Conservation (phyloP, 2,888 invertebrate species). For the Gari tellinella region DNA sequence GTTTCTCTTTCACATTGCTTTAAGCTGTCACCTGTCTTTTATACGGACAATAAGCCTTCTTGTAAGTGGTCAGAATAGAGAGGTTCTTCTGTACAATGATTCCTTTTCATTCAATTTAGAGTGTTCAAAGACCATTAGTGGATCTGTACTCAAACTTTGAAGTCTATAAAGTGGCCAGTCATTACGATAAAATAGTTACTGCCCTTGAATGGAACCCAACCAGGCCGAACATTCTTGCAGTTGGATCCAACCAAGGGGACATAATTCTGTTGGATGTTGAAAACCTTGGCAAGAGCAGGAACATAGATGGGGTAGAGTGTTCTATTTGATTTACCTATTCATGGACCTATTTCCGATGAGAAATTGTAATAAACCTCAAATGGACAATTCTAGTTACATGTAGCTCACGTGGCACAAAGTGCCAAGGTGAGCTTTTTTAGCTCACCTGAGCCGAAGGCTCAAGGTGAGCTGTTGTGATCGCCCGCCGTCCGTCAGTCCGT, state of each 20-base stretch:
- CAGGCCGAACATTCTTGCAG: conserved; percentile 67
- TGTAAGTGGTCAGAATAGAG: too few relatives aligned
- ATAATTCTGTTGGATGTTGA: conserved; percentile 78
- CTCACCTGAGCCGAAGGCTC: too few relatives aligned
- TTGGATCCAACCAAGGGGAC: conserved; percentile 82
- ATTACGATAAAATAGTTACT: conserved; percentile 78
- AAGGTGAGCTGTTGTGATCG: too few relatives aligned
- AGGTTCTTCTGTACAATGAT: too few relatives aligned
- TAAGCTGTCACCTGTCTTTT: too few relatives aligned
- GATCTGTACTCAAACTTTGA: conserved; percentile 58
- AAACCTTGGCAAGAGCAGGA: conserved; percentile 58
- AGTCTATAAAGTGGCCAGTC: conserved; percentile 67
- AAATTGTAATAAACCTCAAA: too few relatives aligned
- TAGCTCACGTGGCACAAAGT: too few relatives aligned
- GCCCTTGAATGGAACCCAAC: conserved; percentile 81
- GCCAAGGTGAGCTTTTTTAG: too few relatives aligned
- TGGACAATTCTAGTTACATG: too few relatives aligned
- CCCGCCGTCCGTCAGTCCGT: too few relatives aligned
- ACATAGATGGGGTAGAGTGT: conserved; percentile 73
- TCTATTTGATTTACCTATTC: neutral
- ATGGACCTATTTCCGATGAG: neutral
- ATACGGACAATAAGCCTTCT: too few relatives aligned
- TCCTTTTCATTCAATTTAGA: conserved; percentile 54
- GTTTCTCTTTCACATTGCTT: too few relatives aligned
- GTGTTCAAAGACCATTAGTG: conserved; percentile 49